Conservation (phyloP, 2,888 invertebrate genomes). For the Spisula subtruncata region DNA sequence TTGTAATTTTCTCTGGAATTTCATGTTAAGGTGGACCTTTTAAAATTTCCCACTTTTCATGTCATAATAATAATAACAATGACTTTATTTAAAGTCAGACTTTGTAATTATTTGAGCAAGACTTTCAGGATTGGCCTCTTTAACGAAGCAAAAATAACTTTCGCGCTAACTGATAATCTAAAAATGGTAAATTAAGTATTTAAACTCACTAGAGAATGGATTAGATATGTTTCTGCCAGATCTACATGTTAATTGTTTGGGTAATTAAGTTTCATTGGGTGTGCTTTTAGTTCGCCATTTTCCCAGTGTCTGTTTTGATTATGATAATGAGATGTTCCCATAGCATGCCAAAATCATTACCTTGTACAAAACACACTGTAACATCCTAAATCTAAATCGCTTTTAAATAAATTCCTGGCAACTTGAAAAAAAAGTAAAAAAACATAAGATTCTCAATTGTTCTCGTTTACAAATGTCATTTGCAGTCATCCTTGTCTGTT, state of each 20-base stretch:
- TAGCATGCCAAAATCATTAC: constrained; percentile 36
- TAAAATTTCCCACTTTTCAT: too few relatives aligned
- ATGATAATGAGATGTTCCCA: constrained; percentile 40
- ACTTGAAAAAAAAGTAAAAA: constrained; percentile 4
- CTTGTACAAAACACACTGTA: neutral
- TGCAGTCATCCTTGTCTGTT: constrained; percentile 22
- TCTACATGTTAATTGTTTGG: constrained; percentile 52
- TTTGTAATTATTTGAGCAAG: too few relatives aligned
- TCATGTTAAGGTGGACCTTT: too few relatives aligned
- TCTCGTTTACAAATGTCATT: constrained; percentile 26
- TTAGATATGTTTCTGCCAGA: constrained; percentile 13
- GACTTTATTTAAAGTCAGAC: too few relatives aligned
- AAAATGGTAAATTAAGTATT: constrained; percentile 10
- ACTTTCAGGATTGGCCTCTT: neutral
- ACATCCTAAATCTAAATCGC: neutral
- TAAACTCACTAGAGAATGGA: neutral
- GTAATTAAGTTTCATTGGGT: constrained; percentile 63
- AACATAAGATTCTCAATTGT: neutral
- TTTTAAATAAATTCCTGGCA: neutral
- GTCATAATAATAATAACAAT: too few relatives aligned
- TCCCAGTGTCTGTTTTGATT: constrained; percentile 44
- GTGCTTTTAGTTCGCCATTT: constrained; percentile 43
- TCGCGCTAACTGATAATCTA: neutral
- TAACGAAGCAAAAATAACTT: neutral
- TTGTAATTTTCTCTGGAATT: too few relatives aligned